Conservation (phyloP, 2,888 invertebrate species). For the Proisotoma minuta region DNA sequence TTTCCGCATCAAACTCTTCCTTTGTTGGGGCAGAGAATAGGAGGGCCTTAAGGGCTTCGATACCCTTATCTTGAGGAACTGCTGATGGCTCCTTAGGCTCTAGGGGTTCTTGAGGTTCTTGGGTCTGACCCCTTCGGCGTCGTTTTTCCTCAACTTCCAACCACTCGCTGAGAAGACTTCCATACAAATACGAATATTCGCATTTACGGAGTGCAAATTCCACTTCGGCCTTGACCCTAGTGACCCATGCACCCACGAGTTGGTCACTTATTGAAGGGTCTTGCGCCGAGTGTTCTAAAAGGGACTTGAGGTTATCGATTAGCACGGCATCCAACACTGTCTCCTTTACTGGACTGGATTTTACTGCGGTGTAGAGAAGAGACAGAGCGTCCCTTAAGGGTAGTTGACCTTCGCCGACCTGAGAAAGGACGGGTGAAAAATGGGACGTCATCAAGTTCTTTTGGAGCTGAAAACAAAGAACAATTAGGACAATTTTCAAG, state of each 20-base stretch:
- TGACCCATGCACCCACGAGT: conserved; percentile 7
- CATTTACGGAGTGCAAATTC: conserved; percentile 9
- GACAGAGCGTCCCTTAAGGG: conserved; percentile 10
- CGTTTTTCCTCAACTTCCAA: conserved; percentile 8
- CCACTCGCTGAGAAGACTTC: conserved; percentile 15
- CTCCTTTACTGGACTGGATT: conserved; percentile 19
- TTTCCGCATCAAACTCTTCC: conserved; percentile 23
- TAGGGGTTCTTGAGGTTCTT: background rate
- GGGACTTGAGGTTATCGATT: conserved; percentile 20
- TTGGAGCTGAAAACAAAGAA: conserved; percentile 10
- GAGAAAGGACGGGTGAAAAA: conserved; percentile 21
- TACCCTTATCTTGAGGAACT: conserved; percentile 20
- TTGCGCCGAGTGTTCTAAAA: conserved; percentile 22
- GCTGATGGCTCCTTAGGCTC: background rate
- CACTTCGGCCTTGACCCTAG: conserved; percentile 1
- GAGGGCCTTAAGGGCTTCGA: conserved; percentile 11
- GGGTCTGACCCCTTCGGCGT: background rate
- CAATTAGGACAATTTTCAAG: background rate
- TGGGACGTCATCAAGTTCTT: conserved; percentile 21
- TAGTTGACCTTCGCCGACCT: conserved; percentile 6
- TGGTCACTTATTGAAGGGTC: conserved; percentile 17
- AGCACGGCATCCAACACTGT: conserved; percentile 15
- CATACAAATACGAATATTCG: conserved; percentile 29
- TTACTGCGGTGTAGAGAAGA: conserved; percentile 22
- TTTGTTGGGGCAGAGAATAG: background rate